phyloP scores from a whole-genome alignment of 2,113 vertebrate species.

The Dicaeum eximium region DNA sequence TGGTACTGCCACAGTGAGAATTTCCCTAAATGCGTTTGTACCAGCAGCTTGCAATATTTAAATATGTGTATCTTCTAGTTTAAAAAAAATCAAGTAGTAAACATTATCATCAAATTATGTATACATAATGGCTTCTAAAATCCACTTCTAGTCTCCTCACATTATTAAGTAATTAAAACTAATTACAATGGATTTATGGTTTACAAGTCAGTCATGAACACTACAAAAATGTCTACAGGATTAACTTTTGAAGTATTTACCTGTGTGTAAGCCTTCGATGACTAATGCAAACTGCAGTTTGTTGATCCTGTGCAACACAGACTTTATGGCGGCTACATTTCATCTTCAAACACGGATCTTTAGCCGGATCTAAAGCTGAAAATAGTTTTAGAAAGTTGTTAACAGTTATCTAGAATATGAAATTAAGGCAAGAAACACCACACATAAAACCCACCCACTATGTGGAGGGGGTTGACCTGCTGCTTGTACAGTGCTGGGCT shows the following conservation, averaged over 20 bases:
- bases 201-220: background rate
- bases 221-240: background rate
- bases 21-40: background rate
- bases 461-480: fast-evolving
- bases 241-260: slow-evolving; percentile 64
- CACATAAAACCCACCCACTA: background rate
- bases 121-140: background rate
- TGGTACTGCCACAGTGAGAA: background rate
- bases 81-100: background rate
- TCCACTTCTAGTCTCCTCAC: background rate
- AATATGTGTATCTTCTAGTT: background rate
- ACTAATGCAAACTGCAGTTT: slow-evolving; percentile 89
- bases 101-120: background rate
- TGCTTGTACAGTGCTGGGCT: background rate
- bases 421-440: background rate
- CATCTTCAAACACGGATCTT: slow-evolving; percentile 94
- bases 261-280: slow-evolving; percentile 86
- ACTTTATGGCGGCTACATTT: slow-evolving; percentile 94
- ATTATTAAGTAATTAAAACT: background rate
- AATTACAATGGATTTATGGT: background rate
- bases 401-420: background rate
- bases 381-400: slow-evolving; percentile 40
- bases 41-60: background rate
- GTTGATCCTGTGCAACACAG: slow-evolving; percentile 88
- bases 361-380: slow-evolving; percentile 87